Percentiles rank a stretch among this genome's conserved stretches.
Conservation (phyloP, 2,888 invertebrate genomes). For the Polyommatus iphigenia region DNA sequence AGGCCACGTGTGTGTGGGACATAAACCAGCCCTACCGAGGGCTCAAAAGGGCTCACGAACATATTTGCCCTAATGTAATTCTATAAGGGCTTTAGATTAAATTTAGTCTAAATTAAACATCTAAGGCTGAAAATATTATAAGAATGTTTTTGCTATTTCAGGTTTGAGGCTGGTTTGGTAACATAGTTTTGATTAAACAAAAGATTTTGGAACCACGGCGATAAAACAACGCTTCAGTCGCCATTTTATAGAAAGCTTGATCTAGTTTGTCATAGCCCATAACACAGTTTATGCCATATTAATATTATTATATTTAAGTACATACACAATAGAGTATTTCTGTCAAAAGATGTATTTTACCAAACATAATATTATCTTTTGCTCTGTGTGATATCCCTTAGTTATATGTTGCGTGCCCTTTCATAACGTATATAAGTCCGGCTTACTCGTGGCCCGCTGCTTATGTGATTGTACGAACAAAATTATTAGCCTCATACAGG, state of each 20-base stretch:
- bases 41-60: not conserved
- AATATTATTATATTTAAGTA: no score
- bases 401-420: slow-evolving; percentile 15
- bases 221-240: no score
- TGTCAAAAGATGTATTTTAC: no score
- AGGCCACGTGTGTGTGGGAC: not conserved
- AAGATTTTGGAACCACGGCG: no score
- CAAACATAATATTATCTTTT: no score
- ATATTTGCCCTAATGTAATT: not conserved
- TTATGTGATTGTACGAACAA: slow-evolving; percentile 15
- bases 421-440: slow-evolving; percentile 21
- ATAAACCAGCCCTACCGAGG: not conserved
- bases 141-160: not conserved
- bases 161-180: no score
- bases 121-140: not conserved
- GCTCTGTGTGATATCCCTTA: not conserved
- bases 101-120: not conserved
- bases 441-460: slow-evolving; percentile 14
- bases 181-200: no score
- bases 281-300: no score
- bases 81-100: not conserved
- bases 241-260: no score
- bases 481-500: slow-evolving; percentile 7
- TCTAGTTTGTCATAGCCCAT: no score
- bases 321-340: no score